Percentiles rank a stretch among this genome's conserved stretches.
Evolutionary conservation across 2,888 invertebrate species (phyloP).

Genomic region (Pandemis cinnamomeana): DNA sequence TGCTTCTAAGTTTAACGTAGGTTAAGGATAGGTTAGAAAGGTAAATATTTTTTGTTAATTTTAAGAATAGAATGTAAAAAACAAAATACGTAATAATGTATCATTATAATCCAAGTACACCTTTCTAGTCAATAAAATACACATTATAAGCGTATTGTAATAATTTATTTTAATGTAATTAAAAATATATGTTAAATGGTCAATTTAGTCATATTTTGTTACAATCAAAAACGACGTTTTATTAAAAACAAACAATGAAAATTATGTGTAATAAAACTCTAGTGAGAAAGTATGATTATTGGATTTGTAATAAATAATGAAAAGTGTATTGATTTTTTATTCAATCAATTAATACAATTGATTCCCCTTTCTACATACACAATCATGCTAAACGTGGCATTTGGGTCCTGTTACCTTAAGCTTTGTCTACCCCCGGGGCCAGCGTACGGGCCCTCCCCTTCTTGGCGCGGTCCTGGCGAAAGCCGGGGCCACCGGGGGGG

Average conservation of each 20-base stretch:
- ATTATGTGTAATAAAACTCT: not conserved
- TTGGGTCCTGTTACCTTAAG: no score
- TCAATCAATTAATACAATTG: no score
- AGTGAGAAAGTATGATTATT: not conserved
- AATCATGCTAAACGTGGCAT: no score
- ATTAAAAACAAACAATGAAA: not conserved
- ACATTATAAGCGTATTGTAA: not conserved
- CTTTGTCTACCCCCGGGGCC: no score
- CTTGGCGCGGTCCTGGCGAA: no score
- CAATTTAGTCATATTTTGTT: not conserved
- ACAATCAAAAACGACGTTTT: not conserved
- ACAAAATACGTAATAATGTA: slow-evolving; percentile 6
- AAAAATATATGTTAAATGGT: not conserved
- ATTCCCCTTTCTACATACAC: no score
- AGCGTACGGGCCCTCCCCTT: no score
- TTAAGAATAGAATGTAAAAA: not conserved
- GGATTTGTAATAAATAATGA: not conserved
- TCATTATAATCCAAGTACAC: not conserved
- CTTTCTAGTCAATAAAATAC: not conserved
- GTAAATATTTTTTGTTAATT: no score
- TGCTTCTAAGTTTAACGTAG: no score
- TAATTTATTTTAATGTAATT: not conserved
- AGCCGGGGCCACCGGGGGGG: no score
- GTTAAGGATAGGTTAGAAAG: not conserved
- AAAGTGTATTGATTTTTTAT: not conserved